Conservation (phyloP, 1,140 invertebrate species). For the Leptestheria dahalacensis region DNA sequence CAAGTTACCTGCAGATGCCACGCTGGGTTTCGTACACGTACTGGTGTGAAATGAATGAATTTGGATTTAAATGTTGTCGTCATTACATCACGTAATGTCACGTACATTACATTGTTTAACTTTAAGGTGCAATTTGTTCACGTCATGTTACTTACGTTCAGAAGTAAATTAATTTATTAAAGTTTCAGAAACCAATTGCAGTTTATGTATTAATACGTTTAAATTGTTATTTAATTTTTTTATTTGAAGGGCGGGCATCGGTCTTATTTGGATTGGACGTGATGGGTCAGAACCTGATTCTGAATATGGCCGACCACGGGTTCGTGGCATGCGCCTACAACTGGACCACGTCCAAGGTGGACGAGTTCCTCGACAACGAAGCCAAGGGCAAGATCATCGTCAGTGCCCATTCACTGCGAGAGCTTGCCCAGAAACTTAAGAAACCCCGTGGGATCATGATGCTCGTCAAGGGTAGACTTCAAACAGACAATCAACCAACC, state of each 20-base stretch:
- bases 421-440: slow-evolving; percentile 87
- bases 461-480: slow-evolving; percentile 70
- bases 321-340: slow-evolving; percentile 98
- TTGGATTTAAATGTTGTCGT: no score
- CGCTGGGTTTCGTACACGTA: no score
- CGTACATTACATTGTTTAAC: no score
- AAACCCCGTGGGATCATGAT: slow-evolving; percentile 85
- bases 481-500: not conserved
- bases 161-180: no score
- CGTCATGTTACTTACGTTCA: no score
- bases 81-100: no score
- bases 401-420: slow-evolving; percentile 80
- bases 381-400: slow-evolving; percentile 86
- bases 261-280: slow-evolving; percentile 86
- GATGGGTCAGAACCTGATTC: slow-evolving; percentile 98
- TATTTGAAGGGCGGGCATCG: slow-evolving; percentile 68
- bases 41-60: no score
- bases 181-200: no score
- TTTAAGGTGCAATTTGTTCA: no score
- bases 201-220: no score
- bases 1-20: no score
- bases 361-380: slow-evolving; percentile 49
- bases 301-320: slow-evolving; percentile 98
- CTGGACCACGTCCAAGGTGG: slow-evolving; percentile 88
- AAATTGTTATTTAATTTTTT: no score